Evolutionary conservation across 2,888 invertebrate genomes (phyloP), one percentile per base, ranked within the genome.

Genomic region (Heteromurus nitidus): DNA sequence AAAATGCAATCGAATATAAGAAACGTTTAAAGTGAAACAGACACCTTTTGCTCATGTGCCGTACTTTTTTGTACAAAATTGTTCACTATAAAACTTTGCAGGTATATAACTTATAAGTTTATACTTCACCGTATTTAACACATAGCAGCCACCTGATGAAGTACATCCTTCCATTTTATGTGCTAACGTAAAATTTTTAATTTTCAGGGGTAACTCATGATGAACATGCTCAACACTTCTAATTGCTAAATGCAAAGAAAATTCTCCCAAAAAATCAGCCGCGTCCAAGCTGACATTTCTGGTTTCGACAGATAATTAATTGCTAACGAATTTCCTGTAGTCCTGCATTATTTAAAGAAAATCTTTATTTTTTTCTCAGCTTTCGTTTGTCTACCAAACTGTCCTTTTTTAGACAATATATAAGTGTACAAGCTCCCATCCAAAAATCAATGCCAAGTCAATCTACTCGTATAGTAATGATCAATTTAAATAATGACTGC

Each of bases 221-320:
- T n/a, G n/a, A n/a, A n/a, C n/a, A 3, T n/a, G 44, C 44, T 64
- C 50, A 62, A 64, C 77, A 70, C 64, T 62, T 36, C 64, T 77
- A 76, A 76, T 77, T 70, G 77, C 53, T 77, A 64, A 77, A 31
- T 50, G 55, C 30, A 36, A 64, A n/a, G n/a, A 70, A 64, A 77
- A 77, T 77, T 69, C 58, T 64, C 69, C 62, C 42, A 30, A 28
- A 67, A 62, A 72, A 67, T 42, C 31, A 58, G 26, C 30, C 20
- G 24, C 20, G 44, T 11, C n/a, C n/a, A 3, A 62, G 60, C 30
- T 44, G 36, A 60, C 28, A 36, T 76, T 60, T 70, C 68, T 30
- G 60, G 69, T 69, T 77, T 77, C 64, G 77, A 77, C 77, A 77
- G 69, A 53, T 70, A 77, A 77, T 77, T 77, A 70, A 64, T 24